Evolutionary conservation across 2,113 vertebrate genomes (phyloP).

Genomic region (Mesocricetus auratus): DNA sequence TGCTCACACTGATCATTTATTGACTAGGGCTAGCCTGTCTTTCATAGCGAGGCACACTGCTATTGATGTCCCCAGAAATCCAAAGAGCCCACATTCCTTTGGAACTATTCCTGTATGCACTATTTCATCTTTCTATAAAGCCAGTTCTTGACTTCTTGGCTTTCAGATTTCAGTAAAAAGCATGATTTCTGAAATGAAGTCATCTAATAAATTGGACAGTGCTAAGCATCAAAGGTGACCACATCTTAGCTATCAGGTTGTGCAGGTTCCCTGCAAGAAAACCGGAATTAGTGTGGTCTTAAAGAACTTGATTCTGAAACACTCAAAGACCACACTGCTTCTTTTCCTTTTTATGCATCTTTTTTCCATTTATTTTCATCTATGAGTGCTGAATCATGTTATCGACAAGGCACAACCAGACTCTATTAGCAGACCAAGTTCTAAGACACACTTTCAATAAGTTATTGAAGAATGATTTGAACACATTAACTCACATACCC

Average conservation of each 20-base stretch:
- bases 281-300: neutral
- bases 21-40: neutral
- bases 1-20: neutral
- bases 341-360: neutral
- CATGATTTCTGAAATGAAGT: slow-evolving; percentile 75
- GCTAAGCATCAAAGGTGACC: slow-evolving; percentile 47
- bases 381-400: slow-evolving; percentile 22
- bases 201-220: slow-evolving; percentile 59
- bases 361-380: neutral
- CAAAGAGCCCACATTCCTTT: neutral
- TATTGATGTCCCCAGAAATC: neutral
- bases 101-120: slow-evolving; percentile 39
- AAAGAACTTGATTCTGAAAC: slow-evolving; percentile 42
- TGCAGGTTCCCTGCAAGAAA: neutral
- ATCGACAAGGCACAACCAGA: neutral
- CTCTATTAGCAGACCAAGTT: neutral
- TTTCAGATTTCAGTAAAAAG: slow-evolving; percentile 71
- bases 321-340: neutral
- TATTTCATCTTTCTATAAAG: slow-evolving; percentile 49
- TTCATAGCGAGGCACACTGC: too few relatives aligned
- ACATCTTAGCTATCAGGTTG: neutral
- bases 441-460: neutral
- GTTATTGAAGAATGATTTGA: neutral
- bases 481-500: neutral
- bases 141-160: slow-evolving; percentile 30